Percentiles rank a stretch among this genome's conserved stretches.
phyloP scores from a whole-genome alignment of 2,113 vertebrate genomes.

The Gorilla gorilla region DNA sequence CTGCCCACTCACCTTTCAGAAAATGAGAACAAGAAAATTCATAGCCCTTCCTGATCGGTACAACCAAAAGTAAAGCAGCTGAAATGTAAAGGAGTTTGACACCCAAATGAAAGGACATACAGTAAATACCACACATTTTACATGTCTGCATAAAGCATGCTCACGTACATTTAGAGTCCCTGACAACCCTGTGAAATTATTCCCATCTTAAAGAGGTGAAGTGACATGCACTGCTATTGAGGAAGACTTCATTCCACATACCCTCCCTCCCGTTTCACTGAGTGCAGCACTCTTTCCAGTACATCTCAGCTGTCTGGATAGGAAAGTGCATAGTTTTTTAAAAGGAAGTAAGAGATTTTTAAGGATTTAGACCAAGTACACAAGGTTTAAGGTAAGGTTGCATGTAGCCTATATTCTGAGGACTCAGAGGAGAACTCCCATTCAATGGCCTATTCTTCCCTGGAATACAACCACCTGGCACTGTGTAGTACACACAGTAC shows the following conservation, averaged over 20 bases:
- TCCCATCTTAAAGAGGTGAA: neutral
- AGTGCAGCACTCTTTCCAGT: neutral
- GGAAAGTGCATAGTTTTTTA: neutral
- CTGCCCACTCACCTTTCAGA: conserved; percentile 21
- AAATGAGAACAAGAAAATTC: conserved; percentile 41
- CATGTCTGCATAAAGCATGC: neutral
- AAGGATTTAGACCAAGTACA: neutral
- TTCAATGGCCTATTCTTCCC: neutral
- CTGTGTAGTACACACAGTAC: neutral
- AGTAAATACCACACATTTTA: neutral
- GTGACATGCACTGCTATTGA: neutral
- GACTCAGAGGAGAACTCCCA: conserved; percentile 18
- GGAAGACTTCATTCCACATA: neutral
- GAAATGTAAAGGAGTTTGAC: neutral
- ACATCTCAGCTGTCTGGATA: neutral
- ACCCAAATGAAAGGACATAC: neutral
- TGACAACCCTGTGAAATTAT: neutral
- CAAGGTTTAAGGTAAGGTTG: neutral
- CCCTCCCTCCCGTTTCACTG: neutral
- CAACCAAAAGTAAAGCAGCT: neutral
- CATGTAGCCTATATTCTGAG: neutral
- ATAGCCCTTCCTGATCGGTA: neutral
- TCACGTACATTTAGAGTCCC: neutral
- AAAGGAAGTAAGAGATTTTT: neutral
- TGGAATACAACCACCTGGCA: neutral